Base-by-base conservation (phyloP, 2,113 vertebrate species). In the Scomber japonicus region DNA sequence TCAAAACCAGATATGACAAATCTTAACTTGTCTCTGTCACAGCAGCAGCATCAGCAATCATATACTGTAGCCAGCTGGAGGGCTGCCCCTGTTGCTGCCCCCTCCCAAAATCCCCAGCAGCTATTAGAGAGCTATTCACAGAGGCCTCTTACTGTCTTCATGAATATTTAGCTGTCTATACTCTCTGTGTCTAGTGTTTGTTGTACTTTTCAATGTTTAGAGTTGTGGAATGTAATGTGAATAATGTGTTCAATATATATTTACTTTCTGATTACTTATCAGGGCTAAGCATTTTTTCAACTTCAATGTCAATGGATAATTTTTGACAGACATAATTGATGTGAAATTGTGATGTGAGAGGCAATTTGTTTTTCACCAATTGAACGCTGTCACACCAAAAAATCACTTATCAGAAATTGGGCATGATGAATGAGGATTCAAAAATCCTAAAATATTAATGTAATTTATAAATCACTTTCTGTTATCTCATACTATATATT, bases 1-100 rank as follows among this genome's bases (percentile, higher is more conserved):
- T 76, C 48, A 73, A 76, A 84, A 56, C 15, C 82, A 55, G 65
- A 84, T 71, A 27, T 79, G 40, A 89, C 78, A 91, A 92, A 82
- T 11, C 1, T 31, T 76, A 67, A 67, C 71, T 49, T 82, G 35
- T 75, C 75, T 84, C 85, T 88, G 88, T 91, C 91, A 78, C 90
- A 93, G 90, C 88, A 91, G 87, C 80, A 90, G 81, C 89, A 85
- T 54, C 82, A 83, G 76, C 74, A 76, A 64, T 71, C 83, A 81
- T 11, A 44, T 30, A 24, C 45, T 12, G 45, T 49, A 46, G 21
- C 56, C 15, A 55, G 72, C 67, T 85, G 66, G 48, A 69, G 75
- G 79, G 69, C 60, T 64, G 78, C 83, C 78, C 72, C 78, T 68
- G 54, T 80, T 77, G 67, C 74, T 81, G 82, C 73, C 78, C 81